These are phyloP conservation scores for Drosophila obscura DNA, from an alignment of 1,140 invertebrate species.

Conservation along the genomic window DNA sequence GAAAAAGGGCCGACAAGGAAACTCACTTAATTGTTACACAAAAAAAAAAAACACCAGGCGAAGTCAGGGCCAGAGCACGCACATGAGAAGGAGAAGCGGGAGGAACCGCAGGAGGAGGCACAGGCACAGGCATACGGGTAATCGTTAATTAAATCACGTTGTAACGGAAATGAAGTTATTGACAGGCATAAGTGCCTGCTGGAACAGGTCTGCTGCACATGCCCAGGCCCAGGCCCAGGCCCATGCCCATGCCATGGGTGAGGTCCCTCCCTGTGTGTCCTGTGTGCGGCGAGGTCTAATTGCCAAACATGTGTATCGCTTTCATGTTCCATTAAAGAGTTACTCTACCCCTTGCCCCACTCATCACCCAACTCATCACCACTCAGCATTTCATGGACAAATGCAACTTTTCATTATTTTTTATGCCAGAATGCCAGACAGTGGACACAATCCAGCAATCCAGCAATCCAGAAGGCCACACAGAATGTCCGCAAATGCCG, in stretches of 20 bases:
- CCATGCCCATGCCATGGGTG: no score
- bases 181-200: constrained; percentile 59
- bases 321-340: constrained; percentile 41
- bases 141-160: constrained; percentile 82
- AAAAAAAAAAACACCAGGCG: constrained; percentile 1
- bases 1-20: constrained; percentile 54
- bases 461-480: neutral
- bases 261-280: neutral
- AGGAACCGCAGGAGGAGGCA: no score
- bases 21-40: constrained; percentile 69
- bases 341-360: no score
- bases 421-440: constrained; percentile 35
- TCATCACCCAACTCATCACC: no score
- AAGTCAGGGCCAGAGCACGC: no score
- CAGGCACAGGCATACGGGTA: constrained; percentile 24
- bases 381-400: constrained; percentile 27
- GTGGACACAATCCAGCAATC: constrained; percentile 1
- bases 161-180: constrained; percentile 75
- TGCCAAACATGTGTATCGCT: constrained; percentile 41
- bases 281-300: constrained; percentile 61
- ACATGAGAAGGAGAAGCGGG: no score
- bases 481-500: constrained; percentile 22
- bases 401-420: constrained; percentile 50
- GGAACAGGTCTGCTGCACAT: neutral
- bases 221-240: no score